Evolutionary conservation across 2,797 vertebrate genomes (phyloP).

Genomic region (Avahi laniger): DNA sequence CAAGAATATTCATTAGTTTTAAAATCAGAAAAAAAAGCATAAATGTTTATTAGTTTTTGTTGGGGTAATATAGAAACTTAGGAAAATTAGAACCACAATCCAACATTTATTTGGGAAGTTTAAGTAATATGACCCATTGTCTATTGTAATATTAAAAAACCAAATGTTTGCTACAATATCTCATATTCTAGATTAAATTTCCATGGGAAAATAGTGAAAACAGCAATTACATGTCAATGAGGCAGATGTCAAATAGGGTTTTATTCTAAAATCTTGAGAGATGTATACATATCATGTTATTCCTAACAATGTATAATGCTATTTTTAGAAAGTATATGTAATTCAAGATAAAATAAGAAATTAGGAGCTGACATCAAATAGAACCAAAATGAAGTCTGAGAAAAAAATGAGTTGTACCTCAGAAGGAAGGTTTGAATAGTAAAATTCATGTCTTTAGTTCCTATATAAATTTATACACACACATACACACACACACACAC

Average conservation of each 20-base stretch:
- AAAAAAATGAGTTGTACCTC: not conserved
- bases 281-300: not conserved
- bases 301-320: not conserved
- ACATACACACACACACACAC: no score
- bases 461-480: no score
- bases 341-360: not conserved
- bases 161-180: not conserved
- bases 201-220: not conserved
- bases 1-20: not conserved
- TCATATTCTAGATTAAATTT: not conserved
- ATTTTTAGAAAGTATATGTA: not conserved
- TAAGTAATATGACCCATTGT: constrained; percentile 26
- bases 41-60: not conserved
- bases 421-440: not conserved
- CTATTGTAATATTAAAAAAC: constrained; percentile 12
- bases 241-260: not conserved
- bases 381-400: not conserved
- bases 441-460: not conserved
- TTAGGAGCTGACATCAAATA: not conserved
- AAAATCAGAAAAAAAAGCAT: not conserved
- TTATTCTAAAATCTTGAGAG: not conserved
- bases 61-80: not conserved
- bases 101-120: not conserved
- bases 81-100: not conserved
- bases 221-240: not conserved